Evolutionary conservation across 2,888 invertebrate genomes (phyloP).

Genomic region (Caenorhabditis sinica): DNA sequence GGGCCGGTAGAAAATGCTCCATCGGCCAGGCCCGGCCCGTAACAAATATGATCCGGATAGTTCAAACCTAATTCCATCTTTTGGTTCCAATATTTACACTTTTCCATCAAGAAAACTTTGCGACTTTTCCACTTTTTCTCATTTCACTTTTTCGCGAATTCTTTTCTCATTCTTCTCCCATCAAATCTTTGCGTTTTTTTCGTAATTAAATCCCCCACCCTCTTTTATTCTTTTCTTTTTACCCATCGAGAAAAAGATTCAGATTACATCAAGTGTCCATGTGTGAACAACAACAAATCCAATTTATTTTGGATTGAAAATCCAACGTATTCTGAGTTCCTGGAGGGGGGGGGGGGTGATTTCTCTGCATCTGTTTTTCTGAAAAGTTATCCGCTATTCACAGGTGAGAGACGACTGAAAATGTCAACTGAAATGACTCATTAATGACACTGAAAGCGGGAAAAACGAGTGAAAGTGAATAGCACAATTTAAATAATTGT

Average conservation of each 20-base stretch:
- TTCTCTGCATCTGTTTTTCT: neutral
- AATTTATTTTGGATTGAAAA: constrained; percentile 30
- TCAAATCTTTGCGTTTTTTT: constrained; percentile 1
- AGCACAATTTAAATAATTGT: constrained; percentile 29
- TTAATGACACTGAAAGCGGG: neutral
- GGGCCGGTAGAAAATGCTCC: no score
- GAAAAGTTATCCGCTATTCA: neutral
- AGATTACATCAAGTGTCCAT: constrained; percentile 28
- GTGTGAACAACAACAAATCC: constrained; percentile 20
- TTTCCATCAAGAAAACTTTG: neutral
- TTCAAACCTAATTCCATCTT: neutral
- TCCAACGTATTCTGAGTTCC: constrained; percentile 1
- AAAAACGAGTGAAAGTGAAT: neutral
- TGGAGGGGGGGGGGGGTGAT: neutral
- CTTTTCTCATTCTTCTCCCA: neutral
- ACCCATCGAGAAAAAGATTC: constrained; percentile 23
- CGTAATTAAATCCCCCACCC: constrained; percentile 41
- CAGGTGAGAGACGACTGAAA: constrained; percentile 1
- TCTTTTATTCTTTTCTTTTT: neutral
- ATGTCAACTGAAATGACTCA: neutral
- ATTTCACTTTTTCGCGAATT: constrained; percentile 3
- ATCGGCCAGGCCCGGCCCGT: no score
- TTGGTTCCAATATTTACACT: neutral
- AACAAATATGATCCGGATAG: no score
- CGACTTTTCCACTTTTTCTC: neutral